Conservation (phyloP, 2,113 vertebrate species). For the Mormoops blainvillei region DNA sequence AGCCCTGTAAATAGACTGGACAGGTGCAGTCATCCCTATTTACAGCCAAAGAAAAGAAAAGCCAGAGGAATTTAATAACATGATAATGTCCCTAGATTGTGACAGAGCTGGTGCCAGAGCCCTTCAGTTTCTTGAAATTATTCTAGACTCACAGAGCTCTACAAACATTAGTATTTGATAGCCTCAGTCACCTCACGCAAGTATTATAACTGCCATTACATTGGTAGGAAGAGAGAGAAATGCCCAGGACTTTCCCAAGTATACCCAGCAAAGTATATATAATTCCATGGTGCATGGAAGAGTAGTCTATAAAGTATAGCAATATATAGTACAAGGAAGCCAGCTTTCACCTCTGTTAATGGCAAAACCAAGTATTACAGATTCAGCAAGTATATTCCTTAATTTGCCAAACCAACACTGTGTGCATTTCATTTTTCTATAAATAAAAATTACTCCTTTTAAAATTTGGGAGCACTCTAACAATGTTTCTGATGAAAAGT, state of each 20-base stretch:
- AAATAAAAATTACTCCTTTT: not conserved
- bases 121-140: not conserved
- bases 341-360: not conserved
- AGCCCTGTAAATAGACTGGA: not conserved
- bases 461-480: not conserved
- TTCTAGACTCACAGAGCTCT: not conserved
- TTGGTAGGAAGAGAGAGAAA: not conserved
- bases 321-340: rapidly evolving
- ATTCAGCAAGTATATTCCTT: rapidly evolving
- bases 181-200: not conserved
- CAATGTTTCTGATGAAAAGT: not conserved
- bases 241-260: no score
- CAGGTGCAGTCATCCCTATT: not conserved
- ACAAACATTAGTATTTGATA: not conserved
- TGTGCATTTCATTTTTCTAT: not conserved
- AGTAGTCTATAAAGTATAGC: rapidly evolving
- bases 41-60: no score
- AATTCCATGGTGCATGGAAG: rapidly evolving
- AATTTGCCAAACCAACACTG: not conserved
- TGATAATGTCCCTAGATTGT: rapidly evolving
- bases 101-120: not conserved
- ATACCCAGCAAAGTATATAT: rapidly evolving
- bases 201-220: rapidly evolving
- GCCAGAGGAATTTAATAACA: not conserved
- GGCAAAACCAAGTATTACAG: not conserved